phyloP scores from a whole-genome alignment of 2,113 vertebrate species.

The Gavialis gangeticus region DNA sequence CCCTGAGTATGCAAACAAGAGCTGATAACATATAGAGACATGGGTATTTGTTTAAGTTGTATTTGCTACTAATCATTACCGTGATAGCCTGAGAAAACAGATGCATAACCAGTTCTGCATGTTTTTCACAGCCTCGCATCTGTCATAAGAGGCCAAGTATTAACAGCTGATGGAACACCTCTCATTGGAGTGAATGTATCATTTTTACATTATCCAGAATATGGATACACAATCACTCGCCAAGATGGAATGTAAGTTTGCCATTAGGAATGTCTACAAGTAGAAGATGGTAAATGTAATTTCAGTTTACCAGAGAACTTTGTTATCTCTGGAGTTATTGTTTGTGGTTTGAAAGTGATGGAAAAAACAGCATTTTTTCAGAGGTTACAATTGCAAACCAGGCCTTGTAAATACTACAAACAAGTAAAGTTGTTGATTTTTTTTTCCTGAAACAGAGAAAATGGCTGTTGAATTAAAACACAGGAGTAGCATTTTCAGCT shows the following conservation, averaged over 20 bases:
- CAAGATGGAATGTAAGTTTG: conserved; percentile 97
- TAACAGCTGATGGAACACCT: conserved; percentile 95
- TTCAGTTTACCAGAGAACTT: background rate
- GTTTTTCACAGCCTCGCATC: conserved; percentile 90
- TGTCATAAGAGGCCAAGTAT: conserved; percentile 95
- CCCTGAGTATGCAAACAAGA: conserved; percentile 61
- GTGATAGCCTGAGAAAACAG: background rate
- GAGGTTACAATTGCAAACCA: background rate
- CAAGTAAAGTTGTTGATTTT: conserved; percentile 4
- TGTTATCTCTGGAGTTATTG: background rate
- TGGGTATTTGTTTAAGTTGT: conserved; percentile 35
- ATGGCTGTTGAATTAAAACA: background rate
- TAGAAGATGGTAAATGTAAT: background rate
- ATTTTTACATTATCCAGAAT: conserved; percentile 92
- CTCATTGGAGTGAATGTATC: conserved; percentile 99
- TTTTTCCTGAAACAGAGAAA: background rate
- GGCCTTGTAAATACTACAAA: background rate
- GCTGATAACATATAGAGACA: conserved; percentile 26
- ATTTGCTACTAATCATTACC: conserved; percentile 48
- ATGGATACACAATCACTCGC: conserved; percentile 94
- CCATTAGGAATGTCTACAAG: background rate
- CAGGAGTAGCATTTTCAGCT: conserved; percentile 6
- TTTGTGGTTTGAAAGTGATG: background rate
- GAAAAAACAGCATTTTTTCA: background rate
- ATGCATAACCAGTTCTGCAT: conserved; percentile 54